A percentile compares a stretch with the other conserved stretches of the same genome.
Conservation (phyloP, 2,888 invertebrate species). For the Operophtera brumata region DNA sequence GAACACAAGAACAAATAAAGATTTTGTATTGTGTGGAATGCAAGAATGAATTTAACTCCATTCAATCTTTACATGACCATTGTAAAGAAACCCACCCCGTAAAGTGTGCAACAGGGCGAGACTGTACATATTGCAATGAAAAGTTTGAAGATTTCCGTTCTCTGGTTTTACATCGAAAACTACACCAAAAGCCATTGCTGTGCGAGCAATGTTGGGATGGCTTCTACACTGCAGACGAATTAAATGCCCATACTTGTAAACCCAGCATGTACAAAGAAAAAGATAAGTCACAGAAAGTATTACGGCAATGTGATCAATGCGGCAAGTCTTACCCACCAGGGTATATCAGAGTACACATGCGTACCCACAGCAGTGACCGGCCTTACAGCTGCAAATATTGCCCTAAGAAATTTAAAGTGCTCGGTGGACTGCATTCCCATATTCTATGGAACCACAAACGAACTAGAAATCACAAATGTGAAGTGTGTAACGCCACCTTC, state of each 20-base stretch:
- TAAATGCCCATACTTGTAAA: conserved; percentile 59
- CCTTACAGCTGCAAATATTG: conserved; percentile 72
- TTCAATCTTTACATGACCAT: conserved; percentile 56
- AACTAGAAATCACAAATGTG: conserved; percentile 71
- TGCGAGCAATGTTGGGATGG: conserved; percentile 76
- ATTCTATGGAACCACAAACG: conserved; percentile 73
- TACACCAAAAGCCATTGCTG: conserved; percentile 66
- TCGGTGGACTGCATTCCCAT: conserved; percentile 70
- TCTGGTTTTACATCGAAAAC: conserved; percentile 65
- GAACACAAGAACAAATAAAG: conserved; percentile 38
- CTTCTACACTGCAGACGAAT: conserved; percentile 52
- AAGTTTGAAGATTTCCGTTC: conserved; percentile 72
- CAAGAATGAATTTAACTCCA: conserved; percentile 59
- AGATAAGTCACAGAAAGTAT: conserved; percentile 49
- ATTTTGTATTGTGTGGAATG: conserved; percentile 69
- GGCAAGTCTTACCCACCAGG: conserved; percentile 75
- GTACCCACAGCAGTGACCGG: conserved; percentile 65
- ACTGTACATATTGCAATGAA: conserved; percentile 72
- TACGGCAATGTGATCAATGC: conserved; percentile 73
- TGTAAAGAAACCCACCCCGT: conserved; percentile 60
- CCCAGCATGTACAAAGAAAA: conserved; percentile 55
- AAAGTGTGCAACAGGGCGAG: conserved; percentile 58
- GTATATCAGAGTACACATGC: conserved; percentile 72
- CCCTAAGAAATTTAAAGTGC: conserved; percentile 75
- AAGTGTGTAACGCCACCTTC: conserved; percentile 72